A percentile compares a stretch with the other conserved stretches of the same genome.
phyloP scores from a whole-genome alignment of 2,113 vertebrate species.

The Columbina picui region DNA sequence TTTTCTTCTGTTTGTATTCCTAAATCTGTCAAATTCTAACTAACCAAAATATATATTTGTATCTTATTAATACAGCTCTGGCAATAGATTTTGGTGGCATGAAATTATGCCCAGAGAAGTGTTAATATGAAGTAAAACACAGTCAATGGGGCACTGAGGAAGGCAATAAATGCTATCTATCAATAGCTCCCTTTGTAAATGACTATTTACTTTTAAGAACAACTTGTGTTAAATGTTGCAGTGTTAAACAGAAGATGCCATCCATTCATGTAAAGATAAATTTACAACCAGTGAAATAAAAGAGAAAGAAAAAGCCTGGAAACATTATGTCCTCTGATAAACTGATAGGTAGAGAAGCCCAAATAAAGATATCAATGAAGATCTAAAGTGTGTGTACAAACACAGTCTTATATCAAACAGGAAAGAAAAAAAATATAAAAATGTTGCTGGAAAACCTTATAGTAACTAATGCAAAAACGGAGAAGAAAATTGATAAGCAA shows the following conservation, averaged over 20 bases:
- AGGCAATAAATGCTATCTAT: not conserved
- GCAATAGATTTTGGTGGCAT: not conserved
- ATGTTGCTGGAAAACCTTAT: not conserved
- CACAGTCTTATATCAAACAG: not conserved
- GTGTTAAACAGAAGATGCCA: not conserved
- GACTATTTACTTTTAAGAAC: not conserved
- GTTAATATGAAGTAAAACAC: not conserved
- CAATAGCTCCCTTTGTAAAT: not conserved
- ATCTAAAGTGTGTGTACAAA: slow-evolving; percentile 37
- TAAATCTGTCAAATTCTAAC: not conserved
- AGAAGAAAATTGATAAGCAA: slow-evolving; percentile 64
- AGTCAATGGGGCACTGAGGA: not conserved
- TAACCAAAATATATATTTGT: not conserved
- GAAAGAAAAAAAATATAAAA: not conserved
- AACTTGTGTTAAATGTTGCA: not conserved
- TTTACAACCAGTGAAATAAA: not conserved
- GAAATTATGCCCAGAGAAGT: not conserved
- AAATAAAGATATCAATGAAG: slow-evolving; percentile 39
- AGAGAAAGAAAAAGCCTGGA: not conserved
- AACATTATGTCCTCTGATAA: not conserved
- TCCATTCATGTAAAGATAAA: not conserved
- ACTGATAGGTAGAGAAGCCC: not conserved
- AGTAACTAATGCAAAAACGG: slow-evolving; percentile 55
- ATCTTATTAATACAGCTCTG: not conserved
- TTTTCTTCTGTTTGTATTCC: not conserved